Base-by-base conservation (phyloP, 2,888 invertebrate genomes). In the Augochlorella aurata region DNA sequence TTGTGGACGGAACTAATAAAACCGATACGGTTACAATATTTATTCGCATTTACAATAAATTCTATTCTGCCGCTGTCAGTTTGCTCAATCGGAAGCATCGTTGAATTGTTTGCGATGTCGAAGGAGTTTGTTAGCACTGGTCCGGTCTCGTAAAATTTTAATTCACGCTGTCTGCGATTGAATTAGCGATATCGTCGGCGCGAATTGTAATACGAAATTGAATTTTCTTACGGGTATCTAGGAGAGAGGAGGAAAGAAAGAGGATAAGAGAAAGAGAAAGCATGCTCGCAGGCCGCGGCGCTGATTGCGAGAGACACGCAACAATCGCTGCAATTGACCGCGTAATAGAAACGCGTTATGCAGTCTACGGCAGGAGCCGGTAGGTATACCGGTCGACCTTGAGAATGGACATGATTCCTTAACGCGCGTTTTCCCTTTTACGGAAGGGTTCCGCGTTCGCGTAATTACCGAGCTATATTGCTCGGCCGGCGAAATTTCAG, bases 291-390 rank as follows among this genome's bases (percentile, higher is more conserved):
- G 77, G 78, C 79, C 75, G 75, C 76, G 78, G 79, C 82, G 76
- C 83, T 89, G 89, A 88, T 88, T 88, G 86, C 88, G 85, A 88
- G 89, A 84, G 86, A 90, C 89, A 90, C 89, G 88, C 89, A 88
- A 90, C 88, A 89, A 85, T 89, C 87, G 88, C 87, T 87, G 91
- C 90, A 91, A 91, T 91, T 91, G 91, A 91, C 90, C 91, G 91
- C 91, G 90, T 91, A 91, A 91, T 91, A 91, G 91, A 91, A 91
- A 90, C 90, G 90, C 91, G 91, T 91, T 91, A 91, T 91, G 91
- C 91, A 90, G 91, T 88, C 79, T 84, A 81, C 88, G 83, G 85
- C 75, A 85, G 85, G 79, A 77, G 89, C 83, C 84, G 86, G 88
- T 84, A 88, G 88, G 63, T 84, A 89, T 90, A 91, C 92, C 87